A percentile compares a stretch with the other conserved stretches of the same genome.
phyloP scores from a whole-genome alignment of 2,888 invertebrate genomes.

The Pterostichus niger region DNA sequence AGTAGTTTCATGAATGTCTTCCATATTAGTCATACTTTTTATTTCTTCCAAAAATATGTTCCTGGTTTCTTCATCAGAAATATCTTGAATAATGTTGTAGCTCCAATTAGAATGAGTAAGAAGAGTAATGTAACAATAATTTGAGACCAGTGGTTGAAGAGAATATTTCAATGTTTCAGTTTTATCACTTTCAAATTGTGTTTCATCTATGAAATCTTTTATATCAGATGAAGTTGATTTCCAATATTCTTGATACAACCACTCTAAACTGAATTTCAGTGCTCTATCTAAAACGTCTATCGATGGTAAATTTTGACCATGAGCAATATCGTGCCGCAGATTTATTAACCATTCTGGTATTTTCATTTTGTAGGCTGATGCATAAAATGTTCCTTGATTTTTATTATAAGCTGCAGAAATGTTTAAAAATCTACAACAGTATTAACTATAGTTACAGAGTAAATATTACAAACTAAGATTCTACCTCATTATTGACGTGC shows the following conservation, averaged over 20 bases:
- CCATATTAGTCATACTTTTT: slow-evolving; percentile 73
- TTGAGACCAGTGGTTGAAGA: slow-evolving; percentile 75
- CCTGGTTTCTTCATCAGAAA: slow-evolving; percentile 74
- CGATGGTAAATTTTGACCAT: slow-evolving; percentile 84
- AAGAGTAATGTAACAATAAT: slow-evolving; percentile 77
- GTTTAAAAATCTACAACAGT: slow-evolving; percentile 74
- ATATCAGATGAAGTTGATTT: slow-evolving; percentile 79
- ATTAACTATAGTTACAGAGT: slow-evolving; percentile 14
- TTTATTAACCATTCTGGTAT: slow-evolving; percentile 90
- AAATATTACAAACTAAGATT: slow-evolving; percentile 71
- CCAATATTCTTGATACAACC: slow-evolving; percentile 86
- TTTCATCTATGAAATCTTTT: slow-evolving; percentile 75
- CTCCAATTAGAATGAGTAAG: slow-evolving; percentile 76
- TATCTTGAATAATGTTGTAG: slow-evolving; percentile 76
- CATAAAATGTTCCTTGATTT: slow-evolving; percentile 76
- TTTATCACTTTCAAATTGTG: slow-evolving; percentile 71
- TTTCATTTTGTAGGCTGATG: slow-evolving; percentile 82
- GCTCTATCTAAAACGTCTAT: slow-evolving; percentile 83
- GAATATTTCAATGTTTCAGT: slow-evolving; percentile 73
- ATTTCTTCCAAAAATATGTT: slow-evolving; percentile 73
- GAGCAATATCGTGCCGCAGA: slow-evolving; percentile 88
- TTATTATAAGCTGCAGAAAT: slow-evolving; percentile 74
- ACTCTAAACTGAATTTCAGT: slow-evolving; percentile 81
- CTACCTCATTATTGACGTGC: slow-evolving; percentile 83
- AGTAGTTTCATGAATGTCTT: slow-evolving; percentile 41